Percentiles rank a stretch among this genome's conserved stretches.
Evolutionary conservation across 2,113 vertebrate species (phyloP).

Genomic region (Alaudala cheleensis): DNA sequence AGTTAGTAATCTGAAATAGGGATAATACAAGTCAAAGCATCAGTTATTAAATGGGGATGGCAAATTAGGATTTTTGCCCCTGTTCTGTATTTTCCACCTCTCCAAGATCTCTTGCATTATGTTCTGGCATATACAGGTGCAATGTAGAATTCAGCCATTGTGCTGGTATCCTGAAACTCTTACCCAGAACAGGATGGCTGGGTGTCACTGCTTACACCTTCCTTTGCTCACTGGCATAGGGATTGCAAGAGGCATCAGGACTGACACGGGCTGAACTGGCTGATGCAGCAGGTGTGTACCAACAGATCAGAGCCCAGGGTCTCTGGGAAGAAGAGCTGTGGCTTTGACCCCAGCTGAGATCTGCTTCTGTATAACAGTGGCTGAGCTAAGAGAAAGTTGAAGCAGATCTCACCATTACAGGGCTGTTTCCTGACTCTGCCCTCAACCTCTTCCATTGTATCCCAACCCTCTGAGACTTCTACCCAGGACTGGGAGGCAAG

Average conservation of each 20-base stretch:
- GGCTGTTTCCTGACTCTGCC: not conserved
- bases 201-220: not conserved
- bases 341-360: not conserved
- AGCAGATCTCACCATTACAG: not conserved
- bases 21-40: not conserved
- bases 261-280: not conserved
- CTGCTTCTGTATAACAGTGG: not conserved
- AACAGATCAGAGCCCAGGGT: not conserved
- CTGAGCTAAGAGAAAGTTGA: not conserved
- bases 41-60: not conserved
- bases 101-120: not conserved
- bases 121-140: not conserved
- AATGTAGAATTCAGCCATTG: not conserved
- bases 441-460: not conserved
- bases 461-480: not conserved
- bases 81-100: not conserved
- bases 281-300: not conserved
- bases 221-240: not conserved
- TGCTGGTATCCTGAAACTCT: not conserved
- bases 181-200: not conserved
- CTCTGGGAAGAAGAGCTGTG: not conserved
- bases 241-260: not conserved
- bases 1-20: not conserved
- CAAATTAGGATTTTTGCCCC: not conserved
- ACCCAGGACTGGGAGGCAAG: not conserved